Percentiles rank a stretch among this genome's conserved stretches.
These are phyloP conservation scores for Cotesia typhae DNA, from an alignment of 1,140 invertebrate species.

Conservation along the genomic window DNA sequence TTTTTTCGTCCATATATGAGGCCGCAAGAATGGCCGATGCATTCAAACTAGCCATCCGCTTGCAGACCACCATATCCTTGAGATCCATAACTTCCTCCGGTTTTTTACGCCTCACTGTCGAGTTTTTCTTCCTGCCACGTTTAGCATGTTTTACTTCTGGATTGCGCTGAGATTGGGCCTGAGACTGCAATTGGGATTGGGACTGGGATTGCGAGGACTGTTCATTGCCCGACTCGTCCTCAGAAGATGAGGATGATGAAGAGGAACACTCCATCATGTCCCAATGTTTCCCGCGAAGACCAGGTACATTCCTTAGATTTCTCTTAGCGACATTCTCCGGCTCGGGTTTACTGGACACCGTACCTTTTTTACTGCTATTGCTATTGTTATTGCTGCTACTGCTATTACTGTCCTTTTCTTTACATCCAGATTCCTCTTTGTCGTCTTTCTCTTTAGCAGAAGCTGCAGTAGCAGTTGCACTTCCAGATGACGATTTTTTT, in stretches of 20 bases:
- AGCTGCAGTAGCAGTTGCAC: not conserved
- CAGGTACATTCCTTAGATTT: conserved; percentile 76
- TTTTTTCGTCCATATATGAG: conserved; percentile 82
- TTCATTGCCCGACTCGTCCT: conserved; percentile 63
- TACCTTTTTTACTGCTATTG: too few relatives aligned
- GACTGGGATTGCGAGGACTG: conserved; percentile 34
- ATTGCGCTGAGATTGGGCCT: too few relatives aligned
- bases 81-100: conserved; percentile 82
- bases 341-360: conserved; percentile 4
- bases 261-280: conserved; percentile 75
- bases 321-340: conserved; percentile 57
- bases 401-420: conserved; percentile 55
- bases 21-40: conserved; percentile 91
- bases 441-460: conserved; percentile 29
- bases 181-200: too few relatives aligned
- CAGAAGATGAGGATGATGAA: conserved; percentile 58
- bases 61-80: conserved; percentile 87
- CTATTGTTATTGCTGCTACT: conserved; percentile 30
- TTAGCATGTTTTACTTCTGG: conserved; percentile 58
- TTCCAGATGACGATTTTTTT: conserved; percentile 32
- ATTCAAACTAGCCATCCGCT: conserved; percentile 92
- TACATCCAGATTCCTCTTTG: conserved; percentile 46
- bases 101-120: conserved; percentile 63
- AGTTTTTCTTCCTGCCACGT: conserved; percentile 52
- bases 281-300: conserved; percentile 84